Evolutionary conservation across 2,797 vertebrate species (phyloP), one percentile per base, ranked within the genome.

Genomic region (Muscicapa comitata): DNA sequence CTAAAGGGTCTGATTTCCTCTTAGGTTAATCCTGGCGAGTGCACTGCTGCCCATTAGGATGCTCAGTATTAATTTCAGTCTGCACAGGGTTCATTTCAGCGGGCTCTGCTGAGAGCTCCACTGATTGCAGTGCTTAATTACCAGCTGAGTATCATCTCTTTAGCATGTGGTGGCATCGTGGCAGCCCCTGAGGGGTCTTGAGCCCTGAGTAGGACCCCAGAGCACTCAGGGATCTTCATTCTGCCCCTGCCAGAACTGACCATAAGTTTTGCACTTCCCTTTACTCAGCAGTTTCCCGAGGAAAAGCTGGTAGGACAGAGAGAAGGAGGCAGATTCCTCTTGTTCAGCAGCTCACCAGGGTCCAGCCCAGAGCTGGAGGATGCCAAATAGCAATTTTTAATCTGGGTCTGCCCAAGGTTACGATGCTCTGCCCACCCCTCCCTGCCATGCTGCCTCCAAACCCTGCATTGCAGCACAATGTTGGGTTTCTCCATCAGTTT

Each of bases 401-500:
- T 57, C 53, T 33, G 82, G 85, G 45, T 59, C 57, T 93, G 45
- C 82, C 91, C 96, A 94, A 94, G 93, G 95, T 94, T 77, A 86
- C 0, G 25, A 33, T 48, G 93, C 84, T 89, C 48, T 67, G 48
- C 87, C 83, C 76, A 91, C 74, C 63, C 42, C 57, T 81, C 84
- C 38, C 67, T 47, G 63, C 79, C 67, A 55, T 5, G 37, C 83
- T 72, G 73, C 88, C 53, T 92, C 83, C 59, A 58, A 90, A 38
- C 74, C 73, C 94, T 95, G 96, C 95, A 97, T 93, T 96, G 95
- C 94, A 96, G 94, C 95, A 95, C 43, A 4, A 31, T 1, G 66
- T 91, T 84, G 91, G 80, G 91, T 71, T 93, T 72, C 93, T 71
- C 77, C 10, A 45, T 67, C 88, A 29, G 63, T 43, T 71, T 87